Evolutionary conservation across 2,888 invertebrate species (phyloP), one percentile per base, ranked within the genome.

Genomic region (Sinohyriopsis cumingii): DNA sequence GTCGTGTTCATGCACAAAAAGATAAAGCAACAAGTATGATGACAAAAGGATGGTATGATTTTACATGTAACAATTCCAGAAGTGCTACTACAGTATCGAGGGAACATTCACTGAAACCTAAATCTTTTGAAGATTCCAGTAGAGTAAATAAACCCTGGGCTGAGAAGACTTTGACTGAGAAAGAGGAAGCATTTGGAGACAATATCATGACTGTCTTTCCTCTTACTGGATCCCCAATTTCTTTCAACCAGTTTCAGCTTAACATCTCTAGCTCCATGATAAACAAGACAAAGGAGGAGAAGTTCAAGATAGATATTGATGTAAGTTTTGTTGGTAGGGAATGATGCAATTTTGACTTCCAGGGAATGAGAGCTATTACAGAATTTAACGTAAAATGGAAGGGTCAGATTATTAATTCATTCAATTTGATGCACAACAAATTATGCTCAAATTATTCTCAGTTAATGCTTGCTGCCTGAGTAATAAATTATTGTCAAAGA

Each of bases 251-350:
- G 62, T 75, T 73, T 3, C 64, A 72, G 19, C 68, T 81, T 20
- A 72, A 74, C 22, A 69, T 75, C 59, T 70, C 67, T 55, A 80
- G 69, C 33, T 71, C 82, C 22, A 62, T 85, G 66, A 59, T 75
- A 12, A 71, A 81, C 55, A 78, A 75, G 67, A 78, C 81, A 15
- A 85, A 84, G 65, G 85, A 86, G 67, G 86, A 86, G 63, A 84
- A 80, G 65, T 83, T 84, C 56, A 79, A 78, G 59, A 72, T 86
- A 60, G 85, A 86, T 78, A 70, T 86, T 20, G 79, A 85, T 83
- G 87, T 86, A 77, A 63, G 74, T 65, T 59, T 25, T 33, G 25
- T 55, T 45, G 15, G 45, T 45, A 45, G 45, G 15, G 45, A 45
- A 45, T 12, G 15, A 15, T 45, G 12, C 45, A 2, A 15, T 45